Percentiles rank a stretch among this genome's conserved stretches.
Conservation (phyloP, 2,113 vertebrate genomes). For the Sphyrna mokarran region DNA sequence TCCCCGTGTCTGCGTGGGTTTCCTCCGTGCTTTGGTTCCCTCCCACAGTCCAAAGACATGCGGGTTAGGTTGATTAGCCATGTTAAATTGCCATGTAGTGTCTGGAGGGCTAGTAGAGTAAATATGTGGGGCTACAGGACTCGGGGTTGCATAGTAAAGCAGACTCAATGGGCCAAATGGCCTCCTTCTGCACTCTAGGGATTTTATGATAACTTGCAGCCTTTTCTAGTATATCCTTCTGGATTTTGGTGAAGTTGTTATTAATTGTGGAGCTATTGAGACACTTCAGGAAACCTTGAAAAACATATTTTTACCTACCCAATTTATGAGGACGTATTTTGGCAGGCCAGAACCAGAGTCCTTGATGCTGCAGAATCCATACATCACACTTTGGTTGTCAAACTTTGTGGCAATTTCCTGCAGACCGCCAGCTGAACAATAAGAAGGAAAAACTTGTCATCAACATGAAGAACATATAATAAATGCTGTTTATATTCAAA, state of each 20-base stretch:
- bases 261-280: background rate
- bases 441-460: constrained; percentile 30
- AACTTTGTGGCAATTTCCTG: constrained; percentile 80
- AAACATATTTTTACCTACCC: constrained; percentile 63
- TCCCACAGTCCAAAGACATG: too few species aligned
- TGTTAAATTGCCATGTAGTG: too few species aligned
- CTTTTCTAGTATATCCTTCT: background rate
- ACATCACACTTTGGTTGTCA: constrained; percentile 89
- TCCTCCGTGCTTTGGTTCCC: too few species aligned
- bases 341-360: constrained; percentile 78
- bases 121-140: too few species aligned
- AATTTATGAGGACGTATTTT: constrained; percentile 95
- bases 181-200: too few species aligned
- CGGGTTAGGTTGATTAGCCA: too few species aligned
- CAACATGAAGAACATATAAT: background rate
- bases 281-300: background rate
- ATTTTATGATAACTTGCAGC: background rate
- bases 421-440: constrained; percentile 74
- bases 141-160: too few species aligned
- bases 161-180: too few species aligned
- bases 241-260: background rate
- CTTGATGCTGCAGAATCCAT: constrained; percentile 96
- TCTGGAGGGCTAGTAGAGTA: too few species aligned
- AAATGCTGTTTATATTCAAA: background rate
- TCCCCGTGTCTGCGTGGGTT: too few species aligned